Conservation (phyloP, 2,797 vertebrate species). For the Acanthurus tractus region DNA sequence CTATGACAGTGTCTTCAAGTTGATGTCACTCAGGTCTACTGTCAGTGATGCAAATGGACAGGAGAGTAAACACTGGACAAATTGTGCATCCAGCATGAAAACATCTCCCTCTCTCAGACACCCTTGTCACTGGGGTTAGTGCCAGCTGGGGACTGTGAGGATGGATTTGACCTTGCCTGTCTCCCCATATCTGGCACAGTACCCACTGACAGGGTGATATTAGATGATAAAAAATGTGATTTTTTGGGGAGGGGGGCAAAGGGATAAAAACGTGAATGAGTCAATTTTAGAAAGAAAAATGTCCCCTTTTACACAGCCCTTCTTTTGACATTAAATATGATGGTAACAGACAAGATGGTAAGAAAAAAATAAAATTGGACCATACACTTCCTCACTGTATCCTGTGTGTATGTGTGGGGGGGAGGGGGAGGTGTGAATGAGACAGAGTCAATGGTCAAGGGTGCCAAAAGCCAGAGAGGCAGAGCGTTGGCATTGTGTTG, state of each 20-base stretch:
- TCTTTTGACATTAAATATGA: conserved; percentile 31
- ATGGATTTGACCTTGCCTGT: conserved; percentile 72
- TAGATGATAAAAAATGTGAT: conserved; percentile 23
- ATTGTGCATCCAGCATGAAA: conserved; percentile 85
- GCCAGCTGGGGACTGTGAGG: conserved; percentile 77
- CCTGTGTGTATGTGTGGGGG: conserved; percentile 30
- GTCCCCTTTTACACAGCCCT: not conserved
- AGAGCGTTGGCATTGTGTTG: conserved; percentile 64
- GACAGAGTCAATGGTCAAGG: conserved; percentile 65
- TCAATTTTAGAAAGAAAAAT: conserved; percentile 18
- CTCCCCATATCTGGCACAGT: conserved; percentile 52
- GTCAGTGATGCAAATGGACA: conserved; percentile 80
- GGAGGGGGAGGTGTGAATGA: conserved; percentile 63
- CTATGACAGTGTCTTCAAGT: conserved; percentile 53
- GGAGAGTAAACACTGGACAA: conserved; percentile 81
- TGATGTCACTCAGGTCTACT: conserved; percentile 72
- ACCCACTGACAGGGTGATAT: conserved; percentile 36
- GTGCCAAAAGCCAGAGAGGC: conserved; percentile 66
- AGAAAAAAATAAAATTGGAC: conserved; percentile 7
- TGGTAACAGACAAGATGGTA: conserved; percentile 19
- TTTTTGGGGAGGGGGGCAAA: conserved; percentile 7
- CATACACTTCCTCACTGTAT: conserved; percentile 26
- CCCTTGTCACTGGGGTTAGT: conserved; percentile 65
- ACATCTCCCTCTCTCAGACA: conserved; percentile 68
- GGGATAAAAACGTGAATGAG: conserved; percentile 22